A percentile compares a stretch with the other conserved stretches of the same genome.
phyloP scores from a whole-genome alignment of 2,888 invertebrate species.

The Aspidapion aeneum region DNA sequence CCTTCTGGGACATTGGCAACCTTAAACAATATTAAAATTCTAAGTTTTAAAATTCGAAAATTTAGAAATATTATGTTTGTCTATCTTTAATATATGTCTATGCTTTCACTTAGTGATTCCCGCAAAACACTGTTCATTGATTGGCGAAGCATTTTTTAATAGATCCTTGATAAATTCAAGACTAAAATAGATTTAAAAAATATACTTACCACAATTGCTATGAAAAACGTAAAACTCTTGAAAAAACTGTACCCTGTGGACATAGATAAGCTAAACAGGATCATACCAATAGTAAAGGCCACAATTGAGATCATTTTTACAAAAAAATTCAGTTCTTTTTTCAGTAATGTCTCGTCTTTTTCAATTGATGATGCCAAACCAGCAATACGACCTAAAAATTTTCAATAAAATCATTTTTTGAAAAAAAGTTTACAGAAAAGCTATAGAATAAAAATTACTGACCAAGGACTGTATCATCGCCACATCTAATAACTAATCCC shows the following conservation, averaged over 20 bases:
- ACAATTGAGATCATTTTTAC: conserved; percentile 29
- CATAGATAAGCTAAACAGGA: conserved; percentile 26
- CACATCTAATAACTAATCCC: conserved; percentile 63
- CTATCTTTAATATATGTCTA: no score
- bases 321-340: conserved; percentile 54
- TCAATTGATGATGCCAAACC: conserved; percentile 62
- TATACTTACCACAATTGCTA: conserved; percentile 21
- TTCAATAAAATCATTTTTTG: background rate
- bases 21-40: background rate
- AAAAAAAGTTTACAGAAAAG: background rate
- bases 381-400: conserved; percentile 50
- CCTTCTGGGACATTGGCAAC: conserved; percentile 33
- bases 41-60: no score
- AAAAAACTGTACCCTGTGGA: conserved; percentile 28
- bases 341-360: conserved; percentile 70
- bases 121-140: no score
- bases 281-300: conserved; percentile 23
- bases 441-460: background rate
- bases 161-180: no score
- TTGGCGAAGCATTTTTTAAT: no score
- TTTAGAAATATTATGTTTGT: no score
- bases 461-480: conserved; percentile 67
- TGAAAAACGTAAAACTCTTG: conserved; percentile 27
- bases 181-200: no score
- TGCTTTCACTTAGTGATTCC: no score